These are phyloP conservation scores for Micromys minutus DNA, from an alignment of 2,113 vertebrate species.

Conservation along the genomic window DNA sequence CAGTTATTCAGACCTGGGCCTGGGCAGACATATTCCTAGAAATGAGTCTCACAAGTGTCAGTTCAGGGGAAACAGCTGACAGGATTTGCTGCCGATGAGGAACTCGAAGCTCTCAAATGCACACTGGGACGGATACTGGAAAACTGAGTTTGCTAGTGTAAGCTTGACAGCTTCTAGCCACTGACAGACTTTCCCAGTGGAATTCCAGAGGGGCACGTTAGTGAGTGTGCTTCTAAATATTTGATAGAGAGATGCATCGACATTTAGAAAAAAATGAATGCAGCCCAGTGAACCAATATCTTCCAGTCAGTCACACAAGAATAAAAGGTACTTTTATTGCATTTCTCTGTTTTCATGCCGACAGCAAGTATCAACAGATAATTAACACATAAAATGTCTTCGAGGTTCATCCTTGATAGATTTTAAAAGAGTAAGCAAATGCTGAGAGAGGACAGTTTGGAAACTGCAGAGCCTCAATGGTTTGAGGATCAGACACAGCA, in stretches of 20 bases:
- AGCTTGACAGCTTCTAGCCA: neutral
- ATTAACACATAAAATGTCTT: neutral
- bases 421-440: neutral
- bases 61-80: neutral
- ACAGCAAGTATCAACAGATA: conserved; percentile 10
- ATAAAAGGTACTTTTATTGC: conserved; percentile 10
- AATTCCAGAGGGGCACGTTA: neutral
- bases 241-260: neutral
- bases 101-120: neutral
- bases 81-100: neutral
- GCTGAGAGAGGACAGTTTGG: neutral
- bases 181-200: neutral
- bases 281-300: neutral
- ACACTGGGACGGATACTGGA: neutral
- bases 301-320: neutral
- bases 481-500: neutral
- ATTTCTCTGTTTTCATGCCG: neutral
- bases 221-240: conserved; percentile 14
- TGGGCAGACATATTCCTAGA: conserved; percentile 41
- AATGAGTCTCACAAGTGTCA: neutral
- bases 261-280: conserved; percentile 33
- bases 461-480: neutral
- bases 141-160: neutral
- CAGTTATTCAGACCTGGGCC: neutral
- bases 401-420: neutral